Percentiles rank a stretch among this genome's conserved stretches.
Conservation (phyloP, 2,797 vertebrate genomes). For the Clarias laeviceps region DNA sequence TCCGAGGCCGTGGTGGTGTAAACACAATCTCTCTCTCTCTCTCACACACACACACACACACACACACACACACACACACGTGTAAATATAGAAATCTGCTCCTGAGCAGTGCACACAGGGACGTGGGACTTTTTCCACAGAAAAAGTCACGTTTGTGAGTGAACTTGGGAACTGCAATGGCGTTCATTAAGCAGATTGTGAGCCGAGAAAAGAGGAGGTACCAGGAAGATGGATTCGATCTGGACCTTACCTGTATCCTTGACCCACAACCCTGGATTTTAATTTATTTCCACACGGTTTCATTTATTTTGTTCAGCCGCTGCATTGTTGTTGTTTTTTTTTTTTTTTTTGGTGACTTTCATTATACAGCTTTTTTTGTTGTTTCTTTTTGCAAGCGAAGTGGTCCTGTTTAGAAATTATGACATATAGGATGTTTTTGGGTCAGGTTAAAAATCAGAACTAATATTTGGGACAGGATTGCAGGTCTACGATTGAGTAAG, state of each 20-base stretch:
- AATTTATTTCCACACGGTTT: too few relatives aligned
- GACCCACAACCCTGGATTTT: too few relatives aligned
- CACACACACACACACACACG: too few relatives aligned
- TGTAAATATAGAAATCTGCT: conserved; percentile 7
- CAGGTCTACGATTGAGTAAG: not conserved
- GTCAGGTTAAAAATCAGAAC: not conserved
- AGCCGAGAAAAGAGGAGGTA: conserved; percentile 99
- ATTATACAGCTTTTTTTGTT: not conserved
- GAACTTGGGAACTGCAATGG: conserved; percentile 82
- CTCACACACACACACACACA: not conserved
- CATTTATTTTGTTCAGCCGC: too few relatives aligned
- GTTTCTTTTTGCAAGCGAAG: not conserved
- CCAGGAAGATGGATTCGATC: conserved; percentile 98
- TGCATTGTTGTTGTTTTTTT: not conserved
- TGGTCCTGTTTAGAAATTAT: not conserved
- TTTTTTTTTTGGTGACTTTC: not conserved
- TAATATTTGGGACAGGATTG: not conserved
- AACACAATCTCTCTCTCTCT: too few relatives aligned
- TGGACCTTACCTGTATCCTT: conserved; percentile 99
- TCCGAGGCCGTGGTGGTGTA: not conserved
- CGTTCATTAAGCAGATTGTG: conserved; percentile 99
- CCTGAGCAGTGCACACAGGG: too few relatives aligned
- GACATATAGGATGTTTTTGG: not conserved
- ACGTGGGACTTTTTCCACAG: not conserved
- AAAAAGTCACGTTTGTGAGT: conserved; percentile 6